Conservation (phyloP, 1,140 invertebrate genomes). For the Zaprionus ghesquierei region DNA sequence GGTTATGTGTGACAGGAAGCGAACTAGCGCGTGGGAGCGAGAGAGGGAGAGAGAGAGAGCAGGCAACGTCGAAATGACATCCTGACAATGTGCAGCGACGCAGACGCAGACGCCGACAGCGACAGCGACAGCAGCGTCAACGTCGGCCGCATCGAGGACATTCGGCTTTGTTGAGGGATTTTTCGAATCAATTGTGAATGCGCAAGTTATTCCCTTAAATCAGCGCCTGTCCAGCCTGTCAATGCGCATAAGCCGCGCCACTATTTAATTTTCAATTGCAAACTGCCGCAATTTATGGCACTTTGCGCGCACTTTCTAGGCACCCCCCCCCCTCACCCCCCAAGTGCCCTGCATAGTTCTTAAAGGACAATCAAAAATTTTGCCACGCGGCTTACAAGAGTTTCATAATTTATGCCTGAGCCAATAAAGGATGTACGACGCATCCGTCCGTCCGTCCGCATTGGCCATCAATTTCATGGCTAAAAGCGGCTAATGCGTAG, state of each 20-base stretch:
- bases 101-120: slow-evolving; percentile 26
- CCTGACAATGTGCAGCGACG: slow-evolving; percentile 56
- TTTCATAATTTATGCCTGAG: slow-evolving; percentile 72
- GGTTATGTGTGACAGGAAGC: slow-evolving; percentile 30
- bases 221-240: slow-evolving; percentile 56
- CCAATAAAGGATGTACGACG: slow-evolving; percentile 66
- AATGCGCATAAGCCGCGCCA: slow-evolving; percentile 59
- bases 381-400: slow-evolving; percentile 67
- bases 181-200: slow-evolving; percentile 75
- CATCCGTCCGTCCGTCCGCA: slow-evolving; percentile 28
- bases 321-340: neutral
- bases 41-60: neutral
- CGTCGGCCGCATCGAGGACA: slow-evolving; percentile 46
- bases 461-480: slow-evolving; percentile 67
- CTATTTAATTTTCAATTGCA: slow-evolving; percentile 78
- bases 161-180: slow-evolving; percentile 70
- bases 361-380: slow-evolving; percentile 73
- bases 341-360: slow-evolving; percentile 35
- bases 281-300: slow-evolving; percentile 59
- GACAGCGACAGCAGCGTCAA: slow-evolving; percentile 24
- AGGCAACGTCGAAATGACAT: slow-evolving; percentile 66
- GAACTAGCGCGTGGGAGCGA: neutral
- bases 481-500: slow-evolving; percentile 62
- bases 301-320: slow-evolving; percentile 12
- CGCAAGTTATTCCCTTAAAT: slow-evolving; percentile 74